Conservation (phyloP, 1,140 invertebrate species). For the Cyphomyrmex costatus region DNA sequence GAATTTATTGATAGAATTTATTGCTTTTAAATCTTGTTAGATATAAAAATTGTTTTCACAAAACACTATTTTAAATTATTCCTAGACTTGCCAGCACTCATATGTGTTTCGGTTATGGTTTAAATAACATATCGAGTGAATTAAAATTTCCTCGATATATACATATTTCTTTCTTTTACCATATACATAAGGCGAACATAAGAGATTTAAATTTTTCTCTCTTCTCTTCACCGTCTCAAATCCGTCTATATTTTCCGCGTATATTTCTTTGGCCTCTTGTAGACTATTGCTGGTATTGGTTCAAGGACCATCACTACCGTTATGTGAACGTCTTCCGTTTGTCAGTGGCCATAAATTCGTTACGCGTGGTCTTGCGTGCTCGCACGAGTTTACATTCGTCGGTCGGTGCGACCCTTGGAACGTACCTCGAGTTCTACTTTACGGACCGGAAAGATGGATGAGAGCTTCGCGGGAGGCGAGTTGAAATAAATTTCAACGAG, state of each 20-base stretch:
- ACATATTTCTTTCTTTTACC: neutral
- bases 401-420: slow-evolving; percentile 32
- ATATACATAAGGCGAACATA: neutral
- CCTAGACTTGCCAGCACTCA: too few species aligned
- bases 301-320: slow-evolving; percentile 1
- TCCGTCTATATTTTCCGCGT: neutral
- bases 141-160: neutral
- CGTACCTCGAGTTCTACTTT: slow-evolving; percentile 44
- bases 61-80: too few species aligned
- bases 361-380: slow-evolving; percentile 51
- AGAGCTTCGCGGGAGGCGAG: slow-evolving; percentile 34
- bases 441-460: slow-evolving; percentile 56
- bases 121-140: neutral
- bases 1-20: too few species aligned
- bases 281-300: slow-evolving; percentile 9
- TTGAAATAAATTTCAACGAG: slow-evolving; percentile 59
- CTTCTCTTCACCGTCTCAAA: neutral
- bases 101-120: too few species aligned
- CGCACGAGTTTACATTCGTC: slow-evolving; percentile 40
- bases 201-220: neutral
- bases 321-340: slow-evolving; percentile 38
- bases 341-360: slow-evolving; percentile 52
- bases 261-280: slow-evolving; percentile 8
- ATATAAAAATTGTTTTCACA: too few species aligned
- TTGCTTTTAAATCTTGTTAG: too few species aligned